Evolutionary conservation across 2,797 vertebrate genomes (phyloP).

Genomic region (Potorous gilbertii): DNA sequence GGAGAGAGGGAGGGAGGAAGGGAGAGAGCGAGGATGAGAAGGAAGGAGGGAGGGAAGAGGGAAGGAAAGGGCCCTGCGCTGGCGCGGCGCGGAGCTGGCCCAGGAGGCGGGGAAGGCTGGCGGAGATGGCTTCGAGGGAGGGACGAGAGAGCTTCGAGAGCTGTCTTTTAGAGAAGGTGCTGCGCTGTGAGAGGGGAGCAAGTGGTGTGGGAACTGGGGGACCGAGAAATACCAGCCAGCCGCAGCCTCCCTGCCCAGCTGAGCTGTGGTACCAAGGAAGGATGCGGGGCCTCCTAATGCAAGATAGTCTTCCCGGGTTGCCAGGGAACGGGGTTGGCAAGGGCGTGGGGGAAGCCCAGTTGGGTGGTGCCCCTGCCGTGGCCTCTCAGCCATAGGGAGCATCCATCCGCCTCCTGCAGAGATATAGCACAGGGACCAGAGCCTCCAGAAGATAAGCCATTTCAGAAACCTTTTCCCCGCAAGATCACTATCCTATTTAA

Average conservation of each 20-base stretch:
- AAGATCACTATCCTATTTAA: background rate
- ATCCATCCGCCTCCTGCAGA: fast-evolving
- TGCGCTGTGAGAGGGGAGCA: background rate
- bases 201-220: background rate
- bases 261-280: fast-evolving
- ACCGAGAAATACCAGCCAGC: conserved; percentile 24
- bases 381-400: background rate
- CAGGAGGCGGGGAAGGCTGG: conserved; percentile 45
- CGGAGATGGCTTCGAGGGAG: background rate
- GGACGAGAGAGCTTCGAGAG: background rate
- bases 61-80: conserved; percentile 71
- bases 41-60: conserved; percentile 64
- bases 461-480: background rate
- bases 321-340: background rate
- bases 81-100: conserved; percentile 64
- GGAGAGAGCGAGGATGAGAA: background rate
- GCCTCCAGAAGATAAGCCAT: background rate
- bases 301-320: background rate
- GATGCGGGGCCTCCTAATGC: background rate
- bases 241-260: conserved; percentile 13
- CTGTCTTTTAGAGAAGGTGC: background rate
- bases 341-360: background rate
- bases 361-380: background rate
- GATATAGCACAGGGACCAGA: background rate
- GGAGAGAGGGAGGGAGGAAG: background rate